Percentiles rank a stretch among this genome's conserved stretches.
phyloP scores from a whole-genome alignment of 1,140 invertebrate species.

The Odontomachus brunneus region DNA sequence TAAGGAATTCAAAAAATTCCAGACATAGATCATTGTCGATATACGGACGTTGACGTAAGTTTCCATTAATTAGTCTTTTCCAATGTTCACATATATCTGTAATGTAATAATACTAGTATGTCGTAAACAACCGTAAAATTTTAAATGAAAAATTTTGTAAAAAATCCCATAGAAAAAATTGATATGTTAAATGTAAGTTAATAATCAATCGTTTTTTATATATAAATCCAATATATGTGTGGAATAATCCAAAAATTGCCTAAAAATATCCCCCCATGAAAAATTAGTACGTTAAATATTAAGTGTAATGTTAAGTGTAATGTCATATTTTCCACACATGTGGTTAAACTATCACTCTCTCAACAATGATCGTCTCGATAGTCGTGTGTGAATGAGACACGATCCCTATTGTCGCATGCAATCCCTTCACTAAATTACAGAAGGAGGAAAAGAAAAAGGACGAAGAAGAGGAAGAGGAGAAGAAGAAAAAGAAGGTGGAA shows the following conservation, averaged over 20 bases:
- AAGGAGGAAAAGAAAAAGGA: slow-evolving; percentile 77
- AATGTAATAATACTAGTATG: too few relatives aligned
- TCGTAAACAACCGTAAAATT: too few relatives aligned
- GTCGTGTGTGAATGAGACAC: slow-evolving; percentile 1
- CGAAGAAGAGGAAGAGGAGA: slow-evolving; percentile 84
- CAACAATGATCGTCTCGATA: not conserved
- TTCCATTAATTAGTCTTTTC: not conserved
- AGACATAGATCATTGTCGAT: not conserved
- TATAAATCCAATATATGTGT: slow-evolving; percentile 10
- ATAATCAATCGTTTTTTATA: not conserved
- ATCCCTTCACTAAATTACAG: slow-evolving; percentile 67
- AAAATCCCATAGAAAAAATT: not conserved
- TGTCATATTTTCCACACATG: not conserved
- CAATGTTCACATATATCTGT: not conserved
- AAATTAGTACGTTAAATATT: not conserved
- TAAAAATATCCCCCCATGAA: not conserved
- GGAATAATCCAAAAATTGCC: not conserved
- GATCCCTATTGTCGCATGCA: slow-evolving; percentile 69
- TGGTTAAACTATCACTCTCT: slow-evolving; percentile 3
- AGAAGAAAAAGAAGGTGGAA: slow-evolving; percentile 78
- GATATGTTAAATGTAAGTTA: not conserved
- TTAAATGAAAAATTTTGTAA: not conserved
- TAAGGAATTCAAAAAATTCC: slow-evolving; percentile 63
- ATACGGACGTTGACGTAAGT: not conserved
- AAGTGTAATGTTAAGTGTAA: not conserved